These are phyloP conservation scores for Antrozous pallidus DNA, from an alignment of 2,797 vertebrate genomes.

Conservation along the genomic window DNA sequence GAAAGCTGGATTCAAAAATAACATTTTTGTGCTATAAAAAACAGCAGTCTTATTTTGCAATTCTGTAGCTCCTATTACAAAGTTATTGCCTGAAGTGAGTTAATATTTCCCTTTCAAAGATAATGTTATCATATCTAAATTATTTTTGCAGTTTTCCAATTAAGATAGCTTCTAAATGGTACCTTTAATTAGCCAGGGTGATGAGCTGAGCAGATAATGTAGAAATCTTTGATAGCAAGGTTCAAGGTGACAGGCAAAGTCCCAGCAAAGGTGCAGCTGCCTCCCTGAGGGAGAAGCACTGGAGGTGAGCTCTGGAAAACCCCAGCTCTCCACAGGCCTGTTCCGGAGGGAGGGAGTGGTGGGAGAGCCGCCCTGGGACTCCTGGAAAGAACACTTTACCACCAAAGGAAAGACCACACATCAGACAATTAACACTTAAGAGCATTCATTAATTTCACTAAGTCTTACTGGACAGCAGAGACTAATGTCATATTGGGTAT, in stretches of 20 bases:
- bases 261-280: neutral
- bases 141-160: conserved; percentile 71
- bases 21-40: neutral
- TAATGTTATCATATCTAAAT: conserved; percentile 64
- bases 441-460: neutral
- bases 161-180: conserved; percentile 77
- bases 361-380: neutral
- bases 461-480: neutral
- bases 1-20: conserved; percentile 17
- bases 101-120: conserved; percentile 71
- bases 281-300: neutral
- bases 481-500: neutral
- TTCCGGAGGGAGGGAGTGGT: neutral
- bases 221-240: neutral
- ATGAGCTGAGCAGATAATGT: conserved; percentile 32
- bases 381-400: neutral
- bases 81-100: conserved; percentile 19
- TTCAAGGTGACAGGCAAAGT: conserved; percentile 57
- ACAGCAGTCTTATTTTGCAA: neutral
- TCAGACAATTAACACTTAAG: neutral
- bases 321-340: neutral
- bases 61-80: neutral
- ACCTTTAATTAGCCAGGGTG: conserved; percentile 47
- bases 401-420: neutral
- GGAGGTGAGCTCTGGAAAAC: too few species aligned